phyloP scores from a whole-genome alignment of 2,113 vertebrate genomes.

The Rhynchomys soricoides region DNA sequence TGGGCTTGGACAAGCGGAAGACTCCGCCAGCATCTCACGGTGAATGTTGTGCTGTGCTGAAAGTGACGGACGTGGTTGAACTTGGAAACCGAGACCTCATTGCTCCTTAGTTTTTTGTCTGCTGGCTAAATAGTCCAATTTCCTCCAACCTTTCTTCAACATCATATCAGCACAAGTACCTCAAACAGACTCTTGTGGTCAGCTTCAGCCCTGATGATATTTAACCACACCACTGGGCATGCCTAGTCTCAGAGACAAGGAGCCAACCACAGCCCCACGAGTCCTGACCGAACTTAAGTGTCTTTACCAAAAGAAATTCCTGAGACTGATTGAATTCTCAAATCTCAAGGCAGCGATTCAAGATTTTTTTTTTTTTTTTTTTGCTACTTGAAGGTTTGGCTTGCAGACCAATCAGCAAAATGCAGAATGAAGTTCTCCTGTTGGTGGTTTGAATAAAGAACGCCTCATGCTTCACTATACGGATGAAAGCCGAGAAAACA shows the following conservation, averaged over 20 bases:
- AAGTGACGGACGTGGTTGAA: not conserved
- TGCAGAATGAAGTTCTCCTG: constrained; percentile 69
- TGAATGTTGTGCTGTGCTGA: not conserved
- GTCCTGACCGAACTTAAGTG: constrained; percentile 54
- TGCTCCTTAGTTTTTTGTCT: constrained; percentile 7
- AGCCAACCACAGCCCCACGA: constrained; percentile 38
- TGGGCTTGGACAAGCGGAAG: not conserved
- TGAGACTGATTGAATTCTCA: constrained; percentile 77
- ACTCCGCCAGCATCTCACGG: not conserved
- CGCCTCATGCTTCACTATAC: constrained; percentile 55
- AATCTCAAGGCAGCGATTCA: constrained; percentile 67
- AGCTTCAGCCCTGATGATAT: constrained; percentile 37
- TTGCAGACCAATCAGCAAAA: constrained; percentile 76
- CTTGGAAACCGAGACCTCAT: constrained; percentile 47
- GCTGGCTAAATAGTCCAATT: constrained; percentile 19
- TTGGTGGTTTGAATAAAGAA: constrained; percentile 71
- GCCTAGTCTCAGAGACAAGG: constrained; percentile 59
- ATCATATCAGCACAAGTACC: constrained; percentile 55
- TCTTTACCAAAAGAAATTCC: constrained; percentile 77
- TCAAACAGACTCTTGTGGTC: constrained; percentile 40
- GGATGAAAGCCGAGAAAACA: constrained; percentile 68
- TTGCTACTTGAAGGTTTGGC: constrained; percentile 69
- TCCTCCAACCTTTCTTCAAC: constrained; percentile 52
- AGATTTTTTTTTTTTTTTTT: constrained; percentile 40
- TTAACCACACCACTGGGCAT: constrained; percentile 65